Evolutionary conservation across 2,888 invertebrate species (phyloP), one percentile per base, ranked within the genome.

Genomic region (Monopis laevigella): DNA sequence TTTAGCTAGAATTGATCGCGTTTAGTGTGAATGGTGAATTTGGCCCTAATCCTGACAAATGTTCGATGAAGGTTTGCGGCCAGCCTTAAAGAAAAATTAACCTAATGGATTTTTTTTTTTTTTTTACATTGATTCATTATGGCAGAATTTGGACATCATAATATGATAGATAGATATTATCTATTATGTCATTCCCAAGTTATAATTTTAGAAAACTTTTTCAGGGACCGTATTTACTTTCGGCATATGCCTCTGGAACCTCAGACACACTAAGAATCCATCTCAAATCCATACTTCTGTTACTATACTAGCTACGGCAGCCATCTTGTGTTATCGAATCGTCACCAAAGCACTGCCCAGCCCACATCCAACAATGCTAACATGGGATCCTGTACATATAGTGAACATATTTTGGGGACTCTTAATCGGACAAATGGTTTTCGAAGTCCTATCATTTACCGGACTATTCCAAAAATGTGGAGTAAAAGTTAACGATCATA

Each of bases 361-460:
- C 1, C 27, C 29, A 5, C 48, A 65, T 41, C 39, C 51, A 3
- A 57, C 55, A 19, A 58, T 69, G 6, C 53, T 61, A 43, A 47
- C 54, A 0, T 69, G 62, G 65, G 72, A 78, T 48, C 52, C 65
- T 0, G 65, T 71, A 0, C 16, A 55, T 6, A 65, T 77, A 13
- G 70, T 81, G 13, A 62, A 65, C 21, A 38, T 72, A 0, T 73
- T 82, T 49, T 81, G 80, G 77, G 52, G 50, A 0, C 41, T 70
- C 10, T 44, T 82, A 1, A 49, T 59, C 11, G 46, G 50, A 0
- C 77, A 80, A 45, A 65, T 74, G 13, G n/a, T 61, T 1, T 60
- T 73, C 32, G 81, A 81, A 56, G 53, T 75, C 2, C 38, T 65
- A 3, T 64, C 67, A 0, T 77, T 70, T 41, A 53, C 64, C 0